Evolutionary conservation across 2,797 vertebrate species (phyloP).

Genomic region (Gastrophryne carolinensis): DNA sequence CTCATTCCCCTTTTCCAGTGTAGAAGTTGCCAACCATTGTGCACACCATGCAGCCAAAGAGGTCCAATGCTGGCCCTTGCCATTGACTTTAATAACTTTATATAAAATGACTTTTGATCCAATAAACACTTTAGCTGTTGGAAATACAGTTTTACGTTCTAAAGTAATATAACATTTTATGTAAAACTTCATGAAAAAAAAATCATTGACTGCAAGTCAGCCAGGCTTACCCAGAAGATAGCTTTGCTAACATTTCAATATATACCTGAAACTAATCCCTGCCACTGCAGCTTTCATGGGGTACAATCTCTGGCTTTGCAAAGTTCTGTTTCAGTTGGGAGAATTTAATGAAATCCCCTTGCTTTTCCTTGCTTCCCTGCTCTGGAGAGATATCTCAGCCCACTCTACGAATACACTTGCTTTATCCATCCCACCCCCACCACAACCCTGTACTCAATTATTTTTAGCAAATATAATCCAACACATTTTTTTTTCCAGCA

Average conservation of each 20-base stretch:
- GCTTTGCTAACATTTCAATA: slow-evolving; percentile 50
- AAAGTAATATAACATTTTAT: neutral
- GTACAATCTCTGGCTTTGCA: slow-evolving; percentile 30
- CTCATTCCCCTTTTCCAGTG: no score
- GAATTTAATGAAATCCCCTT: slow-evolving; percentile 51
- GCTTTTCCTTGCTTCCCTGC: slow-evolving; percentile 44
- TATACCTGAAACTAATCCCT: slow-evolving; percentile 41
- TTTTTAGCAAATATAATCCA: slow-evolving; percentile 53
- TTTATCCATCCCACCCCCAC: slow-evolving; percentile 44
- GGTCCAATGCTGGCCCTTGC: no score
- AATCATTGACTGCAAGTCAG: slow-evolving; percentile 17
- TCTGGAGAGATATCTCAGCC: slow-evolving; percentile 47
- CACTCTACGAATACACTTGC: slow-evolving; percentile 39
- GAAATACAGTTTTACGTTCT: neutral
- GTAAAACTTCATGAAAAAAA: neutral
- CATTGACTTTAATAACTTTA: no score
- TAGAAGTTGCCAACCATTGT: no score
- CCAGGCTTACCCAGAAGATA: slow-evolving; percentile 26
- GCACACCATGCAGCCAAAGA: no score
- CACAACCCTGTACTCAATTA: slow-evolving; percentile 51
- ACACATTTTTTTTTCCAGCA: slow-evolving; percentile 47
- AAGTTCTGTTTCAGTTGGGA: slow-evolving; percentile 47
- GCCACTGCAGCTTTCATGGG: slow-evolving; percentile 10
- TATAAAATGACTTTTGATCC: no score
- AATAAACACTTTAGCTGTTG: no score